phyloP scores from a whole-genome alignment of 2,888 invertebrate species.

The Orchestes rusci region DNA sequence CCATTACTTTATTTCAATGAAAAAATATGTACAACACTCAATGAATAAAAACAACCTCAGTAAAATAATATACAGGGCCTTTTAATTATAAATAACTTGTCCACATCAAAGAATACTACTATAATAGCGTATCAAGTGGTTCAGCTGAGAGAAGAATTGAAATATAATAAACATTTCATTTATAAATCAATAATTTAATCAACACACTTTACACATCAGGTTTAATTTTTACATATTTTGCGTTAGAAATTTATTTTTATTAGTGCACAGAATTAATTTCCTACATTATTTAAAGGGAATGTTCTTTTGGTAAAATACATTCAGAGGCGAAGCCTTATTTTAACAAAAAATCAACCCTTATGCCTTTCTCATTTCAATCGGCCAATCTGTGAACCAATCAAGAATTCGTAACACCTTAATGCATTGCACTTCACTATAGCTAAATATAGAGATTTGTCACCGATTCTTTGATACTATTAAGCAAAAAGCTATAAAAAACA shows the following conservation, averaged over 20 bases:
- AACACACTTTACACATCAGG: conserved; percentile 29
- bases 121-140: too few relatives aligned
- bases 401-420: conserved; percentile 20
- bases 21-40: conserved; percentile 32
- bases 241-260: conserved; percentile 29
- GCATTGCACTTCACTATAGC: conserved; percentile 34
- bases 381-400: conserved; percentile 19
- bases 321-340: background rate
- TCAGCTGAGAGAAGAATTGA: conserved; percentile 26
- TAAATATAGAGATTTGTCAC: conserved; percentile 31
- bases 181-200: conserved; percentile 27
- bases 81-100: conserved; percentile 8
- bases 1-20: conserved; percentile 30
- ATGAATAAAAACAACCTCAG: conserved; percentile 26
- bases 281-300: conserved; percentile 11
- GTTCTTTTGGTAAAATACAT: conserved; percentile 12
- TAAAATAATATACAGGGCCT: conserved; percentile 23
- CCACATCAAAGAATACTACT: too few relatives aligned
- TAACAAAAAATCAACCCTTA: conserved; percentile 9
- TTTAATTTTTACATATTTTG: conserved; percentile 26
- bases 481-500: conserved; percentile 37
- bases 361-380: conserved; percentile 3
- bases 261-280: conserved; percentile 30
- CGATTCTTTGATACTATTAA: conserved; percentile 36
- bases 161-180: conserved; percentile 24